A percentile compares a stretch with the other conserved stretches of the same genome.
These are phyloP conservation scores for Diadema setosum DNA, from an alignment of 35 echinoderm and acorn worm species.

Conservation along the genomic window DNA sequence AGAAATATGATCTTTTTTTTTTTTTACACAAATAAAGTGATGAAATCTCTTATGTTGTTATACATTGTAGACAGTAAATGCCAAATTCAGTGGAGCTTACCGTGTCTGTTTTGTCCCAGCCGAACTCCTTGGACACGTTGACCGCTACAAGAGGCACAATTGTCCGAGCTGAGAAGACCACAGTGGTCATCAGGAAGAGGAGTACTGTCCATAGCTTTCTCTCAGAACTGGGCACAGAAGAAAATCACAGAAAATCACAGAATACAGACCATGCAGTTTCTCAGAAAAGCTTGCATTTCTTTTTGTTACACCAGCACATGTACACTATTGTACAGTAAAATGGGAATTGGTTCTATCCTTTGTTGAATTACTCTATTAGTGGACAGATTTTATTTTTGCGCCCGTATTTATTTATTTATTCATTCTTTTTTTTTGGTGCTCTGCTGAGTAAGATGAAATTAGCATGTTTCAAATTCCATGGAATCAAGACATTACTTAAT, in stretches of 20 bases:
- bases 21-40: background rate
- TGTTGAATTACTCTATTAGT: background rate
- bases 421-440: too few species aligned
- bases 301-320: background rate
- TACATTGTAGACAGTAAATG: background rate
- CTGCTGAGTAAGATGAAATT: too few species aligned
- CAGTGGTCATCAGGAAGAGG: slow-evolving; percentile 63
- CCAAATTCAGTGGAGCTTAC: slow-evolving; percentile 51
- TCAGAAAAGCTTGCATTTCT: background rate
- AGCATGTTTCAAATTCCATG: too few species aligned
- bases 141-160: slow-evolving; percentile 79
- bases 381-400: background rate
- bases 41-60: background rate
- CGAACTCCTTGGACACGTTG: slow-evolving; percentile 65
- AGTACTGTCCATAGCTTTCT: slow-evolving; percentile 62
- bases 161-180: slow-evolving; percentile 69
- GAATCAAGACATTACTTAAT: too few species aligned
- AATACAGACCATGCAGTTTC: background rate
- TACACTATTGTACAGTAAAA: background rate
- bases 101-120: slow-evolving; percentile 91
- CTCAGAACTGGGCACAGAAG: slow-evolving; percentile 21
- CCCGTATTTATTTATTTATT: too few species aligned
- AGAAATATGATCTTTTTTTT: background rate
- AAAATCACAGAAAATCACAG: background rate
- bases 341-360: background rate